Percentiles rank a stretch among this genome's conserved stretches.
Conservation (phyloP, 2,797 vertebrate genomes). For the Poeciliopsis presidionis region DNA sequence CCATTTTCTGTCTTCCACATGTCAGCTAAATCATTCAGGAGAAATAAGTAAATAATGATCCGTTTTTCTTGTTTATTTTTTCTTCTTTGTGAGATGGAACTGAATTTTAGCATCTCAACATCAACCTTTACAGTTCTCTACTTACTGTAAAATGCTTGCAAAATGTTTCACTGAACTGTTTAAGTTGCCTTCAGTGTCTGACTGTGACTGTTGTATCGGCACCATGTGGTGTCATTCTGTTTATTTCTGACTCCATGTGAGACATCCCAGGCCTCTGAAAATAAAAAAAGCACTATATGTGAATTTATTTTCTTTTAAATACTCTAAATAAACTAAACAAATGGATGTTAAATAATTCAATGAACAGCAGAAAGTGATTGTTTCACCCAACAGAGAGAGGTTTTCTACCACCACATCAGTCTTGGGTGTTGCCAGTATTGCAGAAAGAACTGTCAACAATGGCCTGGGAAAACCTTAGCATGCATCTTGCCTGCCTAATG, state of each 20-base stretch:
- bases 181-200: constrained; percentile 60
- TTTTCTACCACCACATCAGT: not conserved
- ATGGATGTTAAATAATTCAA: not conserved
- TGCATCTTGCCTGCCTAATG: constrained; percentile 68
- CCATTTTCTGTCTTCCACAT: constrained; percentile 44
- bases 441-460: constrained; percentile 27
- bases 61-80: constrained; percentile 35
- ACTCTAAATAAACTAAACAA: not conserved
- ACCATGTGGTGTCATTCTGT: constrained; percentile 50
- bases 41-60: constrained; percentile 31
- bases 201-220: constrained; percentile 55
- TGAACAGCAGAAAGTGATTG: not conserved
- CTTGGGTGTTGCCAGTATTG: not conserved
- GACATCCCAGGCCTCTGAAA: constrained; percentile 56
- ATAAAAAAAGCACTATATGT: not conserved
- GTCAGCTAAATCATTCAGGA: constrained; percentile 30
- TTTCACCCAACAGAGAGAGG: constrained; percentile 9
- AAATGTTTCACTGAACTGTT: constrained; percentile 78
- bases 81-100: constrained; percentile 27
- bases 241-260: constrained; percentile 58
- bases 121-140: constrained; percentile 70
- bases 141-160: constrained; percentile 82
- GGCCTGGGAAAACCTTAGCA: constrained; percentile 66
- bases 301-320: not conserved
- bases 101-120: constrained; percentile 59